A percentile compares a stretch with the other conserved stretches of the same genome.
These are phyloP conservation scores for Xerus inauris DNA, from an alignment of 2,113 vertebrate genomes.

Conservation along the genomic window DNA sequence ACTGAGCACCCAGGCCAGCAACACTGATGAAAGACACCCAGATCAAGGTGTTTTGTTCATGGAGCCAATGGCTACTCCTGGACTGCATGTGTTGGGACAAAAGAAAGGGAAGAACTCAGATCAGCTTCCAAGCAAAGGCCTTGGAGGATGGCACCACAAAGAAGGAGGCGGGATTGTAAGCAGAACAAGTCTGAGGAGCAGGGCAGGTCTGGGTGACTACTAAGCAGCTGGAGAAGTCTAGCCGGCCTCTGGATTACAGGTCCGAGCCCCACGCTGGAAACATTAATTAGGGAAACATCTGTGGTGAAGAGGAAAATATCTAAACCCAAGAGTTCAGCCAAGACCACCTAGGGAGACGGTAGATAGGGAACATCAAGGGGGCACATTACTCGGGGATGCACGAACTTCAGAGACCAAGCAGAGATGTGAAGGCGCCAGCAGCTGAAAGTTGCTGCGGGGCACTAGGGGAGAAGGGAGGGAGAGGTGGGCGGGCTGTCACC, in stretches of 20 bases:
- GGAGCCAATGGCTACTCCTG: background rate
- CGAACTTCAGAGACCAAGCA: no score
- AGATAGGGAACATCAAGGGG: no score
- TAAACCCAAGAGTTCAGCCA: background rate
- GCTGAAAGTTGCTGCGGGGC: background rate
- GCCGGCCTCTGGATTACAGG: background rate
- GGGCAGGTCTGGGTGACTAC: background rate
- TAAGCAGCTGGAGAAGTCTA: background rate
- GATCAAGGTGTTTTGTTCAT: background rate
- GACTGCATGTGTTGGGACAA: accelerated
- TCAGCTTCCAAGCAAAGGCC: background rate
- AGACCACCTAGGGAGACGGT: background rate
- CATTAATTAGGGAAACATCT: background rate
- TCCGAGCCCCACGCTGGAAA: background rate
- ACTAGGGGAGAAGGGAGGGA: background rate
- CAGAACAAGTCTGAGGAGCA: constrained; percentile 66
- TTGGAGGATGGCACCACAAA: background rate
- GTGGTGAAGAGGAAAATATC: no score
- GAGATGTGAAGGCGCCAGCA: background rate
- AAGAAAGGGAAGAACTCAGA: background rate
- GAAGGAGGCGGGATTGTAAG: background rate
- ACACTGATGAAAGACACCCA: no score
- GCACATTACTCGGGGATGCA: background rate
- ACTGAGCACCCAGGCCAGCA: background rate
- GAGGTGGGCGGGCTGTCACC: no score